Base-by-base conservation (phyloP, 2,113 vertebrate species). In the Blennius ocellaris region DNA sequence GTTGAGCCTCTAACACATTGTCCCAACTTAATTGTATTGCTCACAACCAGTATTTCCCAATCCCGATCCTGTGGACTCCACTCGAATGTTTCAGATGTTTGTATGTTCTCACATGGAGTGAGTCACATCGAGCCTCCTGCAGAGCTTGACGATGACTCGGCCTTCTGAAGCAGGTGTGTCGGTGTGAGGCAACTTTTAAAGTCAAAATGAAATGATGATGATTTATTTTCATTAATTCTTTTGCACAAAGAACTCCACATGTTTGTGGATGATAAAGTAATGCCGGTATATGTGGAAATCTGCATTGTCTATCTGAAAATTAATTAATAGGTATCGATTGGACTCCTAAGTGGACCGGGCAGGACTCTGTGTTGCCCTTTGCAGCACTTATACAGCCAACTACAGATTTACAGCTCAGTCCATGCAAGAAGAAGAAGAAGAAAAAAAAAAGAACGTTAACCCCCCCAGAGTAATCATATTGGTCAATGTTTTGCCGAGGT, bases 401-500 rank as follows among this genome's bases (percentile, higher is more conserved):
- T 72, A 39, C 55, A 69, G 74, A 84, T 77, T 85, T 81, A 88
- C 56, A 85, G 69, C 63, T 45, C 57, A 41, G 63, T 38, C 36
- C 15, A 30, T 66, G 61, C 67, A 83, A 88, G 87, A 76, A 79
- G 55, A 30, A 30, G 21, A n/a, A n/a, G n/a, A n/a, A n/a, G 21
- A 30, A 30, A 30, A 30, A 30, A 30, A 30, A 30, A 30, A 30
- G 4, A 30, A 30, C 21, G 21, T 78, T 55, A 16, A 52, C 77
- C 43, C 67, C 14, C 59, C 43, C 49, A 16, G 65, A 72, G 81
- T 88, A 89, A 90, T 90, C 81, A 80, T 79, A 77, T 73, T 71
- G 80, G 72, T 51, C 73, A 50, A 58, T 83, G 69, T 84, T 87
- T 86, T 90, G 82, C 86, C 82, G 75, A 77, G 83, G 89, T 90